Base-by-base conservation (phyloP, 2,888 invertebrate species). In the Archips xylosteana region DNA sequence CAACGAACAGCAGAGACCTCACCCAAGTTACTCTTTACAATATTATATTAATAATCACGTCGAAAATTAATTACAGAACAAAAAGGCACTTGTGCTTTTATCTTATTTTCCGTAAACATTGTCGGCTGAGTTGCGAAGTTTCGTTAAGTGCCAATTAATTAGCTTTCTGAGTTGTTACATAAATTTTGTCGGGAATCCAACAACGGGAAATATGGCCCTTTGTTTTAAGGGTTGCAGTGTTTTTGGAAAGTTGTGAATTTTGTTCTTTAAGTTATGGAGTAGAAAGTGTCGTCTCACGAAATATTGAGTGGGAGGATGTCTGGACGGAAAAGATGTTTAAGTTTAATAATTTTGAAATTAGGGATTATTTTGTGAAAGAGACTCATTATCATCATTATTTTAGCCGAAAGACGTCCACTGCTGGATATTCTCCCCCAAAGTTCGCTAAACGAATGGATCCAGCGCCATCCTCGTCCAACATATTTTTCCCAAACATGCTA, bases 131-230 rank as follows among this genome's bases (percentile, higher is more conserved):
- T 82, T 80, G 60, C 79, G 54, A 81, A 80, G 79, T 79, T 84
- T 80, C 81, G 77, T 79, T 78, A 82, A 83, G 83, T 83, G 79
- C 80, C 84, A 85, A 86, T 86, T 86, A 86, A 86, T 86, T 84
- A 80, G 76, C 75, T 80, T 78, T 67, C 71, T 70, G 76, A 81
- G 78, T 82, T 83, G 79, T 75, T 77, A 77, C 79, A 79, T 82
- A 80, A 83, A 82, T 78, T 82, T 79, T 62, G 69, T 66, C 54
- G 49, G 66, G 65, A 75, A 76, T 78, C 61, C 77, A 75, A 74
- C 71, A 71, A 75, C 71, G 71, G 73, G 42, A 75, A 68, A 70
- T 75, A 76, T 75, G 67, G 75, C 75, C 74, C 71, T 69, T 74
- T 74, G 74, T 74, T 49, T 65, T 59, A 60, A 59, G 73, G 74